Conservation (phyloP, 2,113 vertebrate species). For the Coptodon rendalli region DNA sequence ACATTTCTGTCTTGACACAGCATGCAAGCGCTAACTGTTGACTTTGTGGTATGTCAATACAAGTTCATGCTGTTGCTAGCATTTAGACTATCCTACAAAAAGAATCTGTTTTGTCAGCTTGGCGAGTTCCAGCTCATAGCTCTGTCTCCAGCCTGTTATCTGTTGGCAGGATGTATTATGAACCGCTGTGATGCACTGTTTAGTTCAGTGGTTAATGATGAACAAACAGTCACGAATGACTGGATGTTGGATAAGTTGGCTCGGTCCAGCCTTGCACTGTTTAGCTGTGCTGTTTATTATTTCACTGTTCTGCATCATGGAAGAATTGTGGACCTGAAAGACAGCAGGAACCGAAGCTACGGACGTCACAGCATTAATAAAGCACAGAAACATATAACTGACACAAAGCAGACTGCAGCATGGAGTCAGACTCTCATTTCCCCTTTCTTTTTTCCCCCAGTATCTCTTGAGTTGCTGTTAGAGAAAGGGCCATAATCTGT, state of each 20-base stretch:
- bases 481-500: background rate
- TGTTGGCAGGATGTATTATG: background rate
- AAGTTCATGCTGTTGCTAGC: background rate
- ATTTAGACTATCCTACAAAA: constrained; percentile 15
- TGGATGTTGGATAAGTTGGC: background rate
- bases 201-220: constrained; percentile 21
- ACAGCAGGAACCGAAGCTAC: background rate
- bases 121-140: background rate
- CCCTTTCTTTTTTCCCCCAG: background rate
- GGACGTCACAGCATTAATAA: background rate
- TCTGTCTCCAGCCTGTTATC: constrained; percentile 30
- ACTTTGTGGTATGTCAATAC: constrained; percentile 36
- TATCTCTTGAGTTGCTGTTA: background rate
- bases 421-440: background rate
- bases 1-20: constrained; percentile 15
- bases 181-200: background rate
- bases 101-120: constrained; percentile 14
- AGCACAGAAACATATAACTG: background rate
- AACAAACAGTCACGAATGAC: constrained; percentile 23
- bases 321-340: background rate
- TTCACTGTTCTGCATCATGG: constrained; percentile 8
- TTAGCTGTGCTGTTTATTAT: constrained; percentile 3
- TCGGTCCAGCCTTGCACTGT: background rate
- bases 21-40: constrained; percentile 16
- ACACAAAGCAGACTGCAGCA: constrained; percentile 23